phyloP scores from a whole-genome alignment of 2,888 invertebrate species.

The Helleia helle region DNA sequence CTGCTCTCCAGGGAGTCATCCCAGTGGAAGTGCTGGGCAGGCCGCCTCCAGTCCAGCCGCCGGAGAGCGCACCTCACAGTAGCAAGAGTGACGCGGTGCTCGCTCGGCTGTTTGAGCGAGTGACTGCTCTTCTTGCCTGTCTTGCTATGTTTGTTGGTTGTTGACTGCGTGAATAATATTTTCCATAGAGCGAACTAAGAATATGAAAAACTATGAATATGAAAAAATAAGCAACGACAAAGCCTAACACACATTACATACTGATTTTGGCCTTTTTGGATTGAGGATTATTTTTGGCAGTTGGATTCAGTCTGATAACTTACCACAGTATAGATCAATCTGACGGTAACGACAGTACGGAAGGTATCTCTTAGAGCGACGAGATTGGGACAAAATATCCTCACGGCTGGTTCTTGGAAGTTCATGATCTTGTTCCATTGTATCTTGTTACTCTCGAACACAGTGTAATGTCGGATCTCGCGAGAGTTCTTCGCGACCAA shows the following conservation, averaged over 20 bases:
- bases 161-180: too few relatives aligned
- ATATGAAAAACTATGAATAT: too few relatives aligned
- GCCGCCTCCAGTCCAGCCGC: slow-evolving; percentile 68
- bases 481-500: slow-evolving; percentile 37
- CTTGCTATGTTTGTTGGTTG: slow-evolving; percentile 38
- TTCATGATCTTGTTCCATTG: slow-evolving; percentile 70
- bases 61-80: slow-evolving; percentile 59
- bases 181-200: too few relatives aligned
- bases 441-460: slow-evolving; percentile 63
- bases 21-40: slow-evolving; percentile 72
- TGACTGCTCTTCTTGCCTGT: slow-evolving; percentile 38
- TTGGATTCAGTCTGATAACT: too few relatives aligned
- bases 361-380: slow-evolving; percentile 70
- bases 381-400: slow-evolving; percentile 66
- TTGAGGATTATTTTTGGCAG: neutral
- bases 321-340: slow-evolving; percentile 69
- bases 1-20: slow-evolving; percentile 55
- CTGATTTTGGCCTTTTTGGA: slow-evolving; percentile 13
- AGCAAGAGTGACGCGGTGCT: slow-evolving; percentile 52
- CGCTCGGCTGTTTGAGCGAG: slow-evolving; percentile 27
- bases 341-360: slow-evolving; percentile 57
- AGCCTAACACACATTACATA: too few relatives aligned
- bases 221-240: too few relatives aligned
- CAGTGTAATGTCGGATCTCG: slow-evolving; percentile 45
- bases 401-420: slow-evolving; percentile 65